Conservation (phyloP, 2,113 vertebrate species). For the Arvicanthis niloticus region DNA sequence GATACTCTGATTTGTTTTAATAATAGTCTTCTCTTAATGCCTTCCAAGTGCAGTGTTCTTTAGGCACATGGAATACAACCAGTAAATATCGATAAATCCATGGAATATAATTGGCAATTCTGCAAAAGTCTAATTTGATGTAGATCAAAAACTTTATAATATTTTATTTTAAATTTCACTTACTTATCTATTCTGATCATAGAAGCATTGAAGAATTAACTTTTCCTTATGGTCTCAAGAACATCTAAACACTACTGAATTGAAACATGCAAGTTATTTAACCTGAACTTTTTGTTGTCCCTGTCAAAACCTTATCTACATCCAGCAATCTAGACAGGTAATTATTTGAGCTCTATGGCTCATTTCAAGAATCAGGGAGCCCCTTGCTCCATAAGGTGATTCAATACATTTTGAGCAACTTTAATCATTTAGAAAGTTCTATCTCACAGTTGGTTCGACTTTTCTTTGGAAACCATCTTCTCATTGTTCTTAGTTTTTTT, state of each 20-base stretch:
- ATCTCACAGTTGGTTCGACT: neutral
- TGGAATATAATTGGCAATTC: neutral
- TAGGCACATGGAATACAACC: neutral
- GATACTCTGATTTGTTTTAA: neutral
- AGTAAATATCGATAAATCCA: conserved; percentile 8
- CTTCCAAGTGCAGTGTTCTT: neutral
- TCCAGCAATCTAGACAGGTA: neutral
- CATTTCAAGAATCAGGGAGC: conserved; percentile 15
- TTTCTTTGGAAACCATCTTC: conserved; percentile 8
- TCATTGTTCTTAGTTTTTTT: conserved; percentile 42
- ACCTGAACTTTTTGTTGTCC: neutral
- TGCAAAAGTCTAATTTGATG: neutral
- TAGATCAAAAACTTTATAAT: neutral
- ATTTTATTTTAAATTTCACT: conserved; percentile 17
- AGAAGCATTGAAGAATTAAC: neutral
- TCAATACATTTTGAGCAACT: conserved; percentile 5
- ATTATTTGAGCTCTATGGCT: conserved; percentile 6
- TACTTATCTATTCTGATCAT: neutral
- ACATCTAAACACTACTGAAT: conserved; percentile 19
- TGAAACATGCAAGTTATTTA: conserved; percentile 45
- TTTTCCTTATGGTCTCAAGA: neutral
- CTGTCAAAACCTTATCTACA: neutral
- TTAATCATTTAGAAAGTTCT: conserved; percentile 57
- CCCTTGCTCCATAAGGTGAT: neutral
- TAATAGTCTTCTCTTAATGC: neutral